These are phyloP conservation scores for Zaprionus capensis DNA, from an alignment of 1,140 invertebrate genomes.

Conservation along the genomic window DNA sequence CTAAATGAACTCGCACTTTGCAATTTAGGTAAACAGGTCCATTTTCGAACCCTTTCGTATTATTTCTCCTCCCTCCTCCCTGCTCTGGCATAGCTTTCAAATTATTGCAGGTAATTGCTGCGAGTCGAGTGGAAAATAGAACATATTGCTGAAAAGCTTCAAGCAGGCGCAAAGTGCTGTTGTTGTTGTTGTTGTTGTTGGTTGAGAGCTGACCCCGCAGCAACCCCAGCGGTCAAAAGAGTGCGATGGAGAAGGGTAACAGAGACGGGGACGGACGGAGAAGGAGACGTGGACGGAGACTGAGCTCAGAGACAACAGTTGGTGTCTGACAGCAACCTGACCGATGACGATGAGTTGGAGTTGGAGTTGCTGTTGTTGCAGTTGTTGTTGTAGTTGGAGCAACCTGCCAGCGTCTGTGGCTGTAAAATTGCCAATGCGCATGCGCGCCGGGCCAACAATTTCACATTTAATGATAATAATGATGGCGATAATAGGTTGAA, in stretches of 20 bases:
- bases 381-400: constrained; percentile 28
- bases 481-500: constrained; percentile 82
- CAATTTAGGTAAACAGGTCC: constrained; percentile 25
- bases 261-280: background rate
- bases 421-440: constrained; percentile 80
- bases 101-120: constrained; percentile 40
- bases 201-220: constrained; percentile 62
- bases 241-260: constrained; percentile 11
- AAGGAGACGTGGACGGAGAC: constrained; percentile 24
- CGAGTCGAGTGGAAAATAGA: constrained; percentile 67
- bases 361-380: background rate
- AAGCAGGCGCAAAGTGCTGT: constrained; percentile 70
- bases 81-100: constrained; percentile 35
- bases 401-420: constrained; percentile 43
- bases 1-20: constrained; percentile 2
- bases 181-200: constrained; percentile 4
- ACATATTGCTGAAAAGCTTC: constrained; percentile 80
- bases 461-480: constrained; percentile 83
- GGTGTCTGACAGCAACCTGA: constrained; percentile 81
- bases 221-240: constrained; percentile 68
- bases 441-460: constrained; percentile 75
- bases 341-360: constrained; percentile 50
- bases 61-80: no score
- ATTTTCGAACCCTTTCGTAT: constrained; percentile 13
- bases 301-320: constrained; percentile 70